A percentile compares a stretch with the other conserved stretches of the same genome.
Evolutionary conservation across 2,797 vertebrate genomes (phyloP).

Genomic region (Clarias pachynema): DNA sequence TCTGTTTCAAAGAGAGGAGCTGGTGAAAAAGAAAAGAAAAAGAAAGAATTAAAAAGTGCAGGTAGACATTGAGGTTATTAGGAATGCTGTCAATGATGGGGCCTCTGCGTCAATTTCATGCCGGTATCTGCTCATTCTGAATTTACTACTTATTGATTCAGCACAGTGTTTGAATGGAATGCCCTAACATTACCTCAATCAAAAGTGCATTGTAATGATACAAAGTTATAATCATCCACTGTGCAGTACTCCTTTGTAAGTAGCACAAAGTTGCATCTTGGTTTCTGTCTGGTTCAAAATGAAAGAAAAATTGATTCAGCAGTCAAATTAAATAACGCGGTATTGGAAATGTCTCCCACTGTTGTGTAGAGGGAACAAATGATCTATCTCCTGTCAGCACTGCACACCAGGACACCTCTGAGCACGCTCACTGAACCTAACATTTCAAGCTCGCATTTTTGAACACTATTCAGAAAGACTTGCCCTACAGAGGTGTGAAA

Average conservation of each 20-base stretch:
- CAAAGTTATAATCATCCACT: constrained; percentile 37
- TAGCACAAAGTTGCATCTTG: not conserved
- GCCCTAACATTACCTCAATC: constrained; percentile 24
- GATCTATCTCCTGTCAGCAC: constrained; percentile 1
- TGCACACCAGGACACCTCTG: constrained; percentile 10
- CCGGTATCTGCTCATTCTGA: constrained; percentile 21
- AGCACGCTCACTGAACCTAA: not conserved
- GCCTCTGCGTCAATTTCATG: constrained; percentile 21
- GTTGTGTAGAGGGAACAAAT: constrained; percentile 41
- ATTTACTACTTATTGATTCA: constrained; percentile 17
- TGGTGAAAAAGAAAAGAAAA: constrained; percentile 53
- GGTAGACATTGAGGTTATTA: not conserved
- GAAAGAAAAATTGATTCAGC: constrained; percentile 54
- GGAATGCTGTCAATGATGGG: constrained; percentile 3
- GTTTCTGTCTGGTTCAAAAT: constrained; percentile 39
- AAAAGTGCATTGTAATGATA: constrained; percentile 22
- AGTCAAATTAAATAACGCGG: constrained; percentile 59
- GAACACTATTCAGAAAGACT: not conserved
- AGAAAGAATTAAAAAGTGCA: not conserved
- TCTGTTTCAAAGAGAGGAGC: constrained; percentile 91
- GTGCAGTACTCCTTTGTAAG: constrained; percentile 33
- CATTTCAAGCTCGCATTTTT: constrained; percentile 3
- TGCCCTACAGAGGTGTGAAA: not conserved
- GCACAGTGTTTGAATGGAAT: constrained; percentile 8
- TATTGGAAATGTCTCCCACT: constrained; percentile 48